Percentiles rank a stretch among this genome's conserved stretches.
These are phyloP conservation scores for Aphelenchoides avenae DNA, from an alignment of 1,140 invertebrate species.

Conservation along the genomic window DNA sequence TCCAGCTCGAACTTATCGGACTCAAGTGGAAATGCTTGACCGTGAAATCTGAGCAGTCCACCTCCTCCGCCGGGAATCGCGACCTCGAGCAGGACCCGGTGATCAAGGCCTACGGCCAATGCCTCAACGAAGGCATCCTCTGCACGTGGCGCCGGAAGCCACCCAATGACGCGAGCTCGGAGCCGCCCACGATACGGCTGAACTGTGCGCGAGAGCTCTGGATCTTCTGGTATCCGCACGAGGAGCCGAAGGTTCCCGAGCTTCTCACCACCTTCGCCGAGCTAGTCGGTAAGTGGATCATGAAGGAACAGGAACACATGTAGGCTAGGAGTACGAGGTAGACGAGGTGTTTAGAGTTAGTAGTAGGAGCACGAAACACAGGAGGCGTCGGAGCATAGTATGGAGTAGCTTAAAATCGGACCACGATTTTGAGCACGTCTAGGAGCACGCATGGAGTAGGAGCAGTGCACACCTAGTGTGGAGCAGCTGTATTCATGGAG, in stretches of 20 bases:
- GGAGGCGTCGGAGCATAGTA: background rate
- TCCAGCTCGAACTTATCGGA: constrained; percentile 40
- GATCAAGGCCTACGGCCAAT: constrained; percentile 32
- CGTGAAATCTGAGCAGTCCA: too few species aligned
- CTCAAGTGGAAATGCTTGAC: constrained; percentile 43
- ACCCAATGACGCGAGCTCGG: constrained; percentile 3
- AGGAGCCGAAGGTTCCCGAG: constrained; percentile 31
- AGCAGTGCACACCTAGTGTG: background rate
- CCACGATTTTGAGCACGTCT: constrained; percentile 17
- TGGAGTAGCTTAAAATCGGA: too few species aligned
- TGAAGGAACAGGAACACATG: constrained; percentile 8
- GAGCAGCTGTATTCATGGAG: constrained; percentile 1
- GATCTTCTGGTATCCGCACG: constrained; percentile 41
- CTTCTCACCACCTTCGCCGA: constrained; percentile 2
- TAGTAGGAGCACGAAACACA: background rate
- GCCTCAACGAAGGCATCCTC: constrained; percentile 22
- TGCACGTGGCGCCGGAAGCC: constrained; percentile 38
- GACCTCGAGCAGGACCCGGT: constrained; percentile 34
- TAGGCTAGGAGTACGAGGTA: background rate
- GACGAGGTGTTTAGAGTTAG: background rate
- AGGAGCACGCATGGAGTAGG: constrained; percentile 11
- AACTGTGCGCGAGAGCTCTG: constrained; percentile 41
- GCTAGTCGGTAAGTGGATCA: constrained; percentile 12
- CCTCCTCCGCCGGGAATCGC: background rate
- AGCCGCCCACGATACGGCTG: constrained; percentile 12